phyloP scores from a whole-genome alignment of 1,140 invertebrate species.

The Pomacea maculata region DNA sequence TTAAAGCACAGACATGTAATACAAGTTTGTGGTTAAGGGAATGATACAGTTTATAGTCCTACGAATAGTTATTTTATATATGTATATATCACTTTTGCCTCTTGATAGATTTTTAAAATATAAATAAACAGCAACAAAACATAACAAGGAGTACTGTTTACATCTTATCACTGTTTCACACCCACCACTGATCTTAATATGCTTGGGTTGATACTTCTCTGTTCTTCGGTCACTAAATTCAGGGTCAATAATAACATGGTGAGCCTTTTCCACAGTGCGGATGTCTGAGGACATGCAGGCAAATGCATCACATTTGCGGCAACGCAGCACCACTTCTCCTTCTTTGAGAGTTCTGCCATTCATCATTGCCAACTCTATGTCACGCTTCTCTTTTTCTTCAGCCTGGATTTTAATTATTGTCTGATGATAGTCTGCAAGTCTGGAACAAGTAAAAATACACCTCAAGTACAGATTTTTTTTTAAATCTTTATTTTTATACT shows the following conservation, averaged over 20 bases:
- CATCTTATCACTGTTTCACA: no score
- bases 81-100: not conserved
- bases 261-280: slow-evolving; percentile 36
- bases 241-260: slow-evolving; percentile 39
- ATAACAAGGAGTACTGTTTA: no score
- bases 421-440: slow-evolving; percentile 13
- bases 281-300: slow-evolving; percentile 45
- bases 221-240: slow-evolving; percentile 29
- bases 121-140: not conserved
- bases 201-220: slow-evolving; percentile 8
- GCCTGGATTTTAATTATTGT: slow-evolving; percentile 33
- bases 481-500: no score
- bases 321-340: slow-evolving; percentile 45
- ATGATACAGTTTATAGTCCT: not conserved
- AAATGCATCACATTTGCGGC: slow-evolving; percentile 44
- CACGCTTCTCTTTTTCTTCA: slow-evolving; percentile 33
- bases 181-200: no score
- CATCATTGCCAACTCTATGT: slow-evolving; percentile 21
- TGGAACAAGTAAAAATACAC: not conserved
- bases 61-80: not conserved
- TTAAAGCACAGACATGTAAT: no score
- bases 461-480: not conserved
- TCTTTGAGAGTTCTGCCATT: slow-evolving; percentile 21
- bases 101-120: not conserved
- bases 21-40: slow-evolving; percentile 1